Evolutionary conservation across 2,797 vertebrate species (phyloP).

Genomic region (Halcyon leucocephala): DNA sequence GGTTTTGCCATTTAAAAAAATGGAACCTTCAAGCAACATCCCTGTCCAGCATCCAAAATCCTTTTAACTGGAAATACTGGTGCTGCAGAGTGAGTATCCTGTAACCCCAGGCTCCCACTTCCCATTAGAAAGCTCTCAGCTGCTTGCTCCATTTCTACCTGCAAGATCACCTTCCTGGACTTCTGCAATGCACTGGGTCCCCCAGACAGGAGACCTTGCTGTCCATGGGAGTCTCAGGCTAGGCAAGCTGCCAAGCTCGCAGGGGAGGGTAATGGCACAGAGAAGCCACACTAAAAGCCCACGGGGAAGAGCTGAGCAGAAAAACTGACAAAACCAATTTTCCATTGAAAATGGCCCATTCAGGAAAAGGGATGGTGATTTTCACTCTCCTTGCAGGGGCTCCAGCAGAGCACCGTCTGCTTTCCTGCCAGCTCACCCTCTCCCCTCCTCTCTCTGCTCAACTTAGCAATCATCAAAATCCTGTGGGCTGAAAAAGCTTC

Average conservation of each 20-base stretch:
- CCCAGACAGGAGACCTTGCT: neutral
- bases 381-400: slow-evolving; percentile 6
- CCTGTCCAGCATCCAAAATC: neutral
- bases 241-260: neutral
- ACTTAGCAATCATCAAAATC: slow-evolving; percentile 2
- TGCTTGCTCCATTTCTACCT: neutral
- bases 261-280: neutral
- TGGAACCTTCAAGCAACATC: neutral
- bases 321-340: neutral
- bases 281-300: neutral
- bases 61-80: neutral
- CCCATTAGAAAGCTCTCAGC: neutral
- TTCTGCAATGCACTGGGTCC: neutral
- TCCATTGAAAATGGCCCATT: neutral
- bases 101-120: neutral
- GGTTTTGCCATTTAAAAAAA: neutral
- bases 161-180: neutral
- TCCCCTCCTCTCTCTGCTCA: neutral
- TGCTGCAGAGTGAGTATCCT: neutral
- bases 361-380: slow-evolving; percentile 1
- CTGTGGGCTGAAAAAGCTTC: neutral
- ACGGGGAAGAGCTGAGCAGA: neutral
- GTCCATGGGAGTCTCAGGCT: neutral
- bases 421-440: neutral
- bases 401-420: slow-evolving; percentile 7